Percentiles rank a stretch among this genome's conserved stretches.
These are phyloP conservation scores for Triops cancriformis DNA, from an alignment of 1,140 invertebrate species.

Conservation along the genomic window DNA sequence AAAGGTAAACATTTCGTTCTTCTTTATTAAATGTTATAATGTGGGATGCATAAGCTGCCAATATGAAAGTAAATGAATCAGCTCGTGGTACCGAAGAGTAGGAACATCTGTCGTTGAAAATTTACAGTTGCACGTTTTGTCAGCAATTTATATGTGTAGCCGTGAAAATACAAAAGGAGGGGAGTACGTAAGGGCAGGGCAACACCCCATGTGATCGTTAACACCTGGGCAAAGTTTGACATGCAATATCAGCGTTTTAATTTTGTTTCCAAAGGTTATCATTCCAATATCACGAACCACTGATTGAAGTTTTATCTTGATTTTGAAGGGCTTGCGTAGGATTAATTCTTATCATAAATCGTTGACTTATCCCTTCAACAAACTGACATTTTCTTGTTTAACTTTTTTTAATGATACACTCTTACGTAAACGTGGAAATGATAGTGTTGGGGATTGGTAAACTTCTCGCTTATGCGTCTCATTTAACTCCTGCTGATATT, in stretches of 20 bases:
- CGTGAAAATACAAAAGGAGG: not conserved
- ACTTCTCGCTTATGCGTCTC: not conserved
- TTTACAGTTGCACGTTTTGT: not conserved
- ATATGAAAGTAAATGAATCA: not conserved
- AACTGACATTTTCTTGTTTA: not conserved
- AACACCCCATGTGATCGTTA: not conserved
- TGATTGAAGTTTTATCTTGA: too few relatives aligned
- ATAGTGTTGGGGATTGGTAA: not conserved
- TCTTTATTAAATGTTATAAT: not conserved
- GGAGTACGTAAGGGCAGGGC: not conserved
- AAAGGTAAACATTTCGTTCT: conserved; percentile 54
- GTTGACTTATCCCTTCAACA: not conserved
- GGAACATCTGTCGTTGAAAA: not conserved
- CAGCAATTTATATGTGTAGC: not conserved
- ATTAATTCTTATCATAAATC: too few relatives aligned
- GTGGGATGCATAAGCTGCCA: not conserved
- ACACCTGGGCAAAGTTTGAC: not conserved
- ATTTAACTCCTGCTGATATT: not conserved
- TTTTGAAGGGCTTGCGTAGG: too few relatives aligned
- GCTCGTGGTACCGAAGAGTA: not conserved
- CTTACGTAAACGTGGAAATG: not conserved
- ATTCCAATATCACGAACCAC: not conserved
- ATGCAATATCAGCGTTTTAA: not conserved
- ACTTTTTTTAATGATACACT: not conserved
- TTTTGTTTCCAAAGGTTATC: not conserved